phyloP scores from a whole-genome alignment of 1,140 invertebrate genomes.

The Acyrthosiphon pisum region DNA sequence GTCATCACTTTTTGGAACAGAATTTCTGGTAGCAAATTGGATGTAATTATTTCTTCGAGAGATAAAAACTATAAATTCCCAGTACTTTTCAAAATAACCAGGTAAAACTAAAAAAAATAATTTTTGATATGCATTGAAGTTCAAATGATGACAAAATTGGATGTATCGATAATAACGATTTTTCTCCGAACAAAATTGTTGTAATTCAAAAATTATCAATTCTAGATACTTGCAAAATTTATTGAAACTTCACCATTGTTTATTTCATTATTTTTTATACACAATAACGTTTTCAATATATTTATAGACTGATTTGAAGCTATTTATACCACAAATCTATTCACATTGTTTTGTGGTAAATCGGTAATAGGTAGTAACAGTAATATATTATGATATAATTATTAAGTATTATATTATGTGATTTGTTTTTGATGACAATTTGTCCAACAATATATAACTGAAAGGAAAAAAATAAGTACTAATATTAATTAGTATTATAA shows the following conservation, averaged over 20 bases:
- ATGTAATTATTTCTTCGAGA: neutral
- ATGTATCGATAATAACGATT: neutral
- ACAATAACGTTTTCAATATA: neutral
- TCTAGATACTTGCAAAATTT: neutral
- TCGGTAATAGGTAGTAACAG: neutral
- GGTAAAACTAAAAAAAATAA: neutral
- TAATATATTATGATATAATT: neutral
- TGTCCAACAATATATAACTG: neutral
- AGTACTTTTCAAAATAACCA: neutral
- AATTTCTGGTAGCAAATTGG: neutral
- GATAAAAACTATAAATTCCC: neutral
- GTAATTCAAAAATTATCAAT: neutral
- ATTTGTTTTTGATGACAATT: neutral
- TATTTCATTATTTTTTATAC: neutral
- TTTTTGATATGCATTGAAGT: neutral
- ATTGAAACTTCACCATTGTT: neutral
- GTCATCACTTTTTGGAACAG: neutral
- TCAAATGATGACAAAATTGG: neutral
- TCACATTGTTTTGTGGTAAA: neutral
- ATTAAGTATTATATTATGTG: neutral
- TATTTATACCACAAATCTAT: neutral
- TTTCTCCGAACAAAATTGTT: neutral
- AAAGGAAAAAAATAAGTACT: neutral
- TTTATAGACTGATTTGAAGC: neutral
- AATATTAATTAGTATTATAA: neutral